Evolutionary conservation across 1,140 invertebrate genomes (phyloP), one percentile per base, ranked within the genome.

Genomic region (Thalassaphorura encarpata): DNA sequence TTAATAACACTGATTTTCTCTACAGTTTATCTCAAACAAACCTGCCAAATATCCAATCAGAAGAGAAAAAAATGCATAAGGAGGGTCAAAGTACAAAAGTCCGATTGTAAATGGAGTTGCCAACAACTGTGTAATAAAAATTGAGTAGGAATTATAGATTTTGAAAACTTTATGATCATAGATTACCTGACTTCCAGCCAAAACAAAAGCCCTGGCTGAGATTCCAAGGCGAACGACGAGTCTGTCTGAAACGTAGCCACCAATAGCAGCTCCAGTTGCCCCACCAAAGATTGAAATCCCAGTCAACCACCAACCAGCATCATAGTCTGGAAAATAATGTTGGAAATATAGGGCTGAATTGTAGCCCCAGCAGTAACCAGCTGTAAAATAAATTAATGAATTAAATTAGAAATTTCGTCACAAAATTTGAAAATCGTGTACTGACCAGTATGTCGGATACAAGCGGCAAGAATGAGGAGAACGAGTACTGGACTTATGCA

Each of bases 101-200:
- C 89, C 88, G 67, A 91, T 89, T 13, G 89, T 88, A 58, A 87
- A 87, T 1, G 91, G 82, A 3, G 89, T 91, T 4, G 89, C 83
- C 36, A 92, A 78, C 46, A 92, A 70, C 75, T 94, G 84, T 23
- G 70, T 69, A 57, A 64, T n/a, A 56, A 18, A 21, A 52, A 16
- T 43, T 3, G 23, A 16, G 28, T 24, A n/a, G n/a, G n/a, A 48
- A 5, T 21, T 15, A 21, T 40, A 5, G 6, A 18, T 51, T 18
- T 26, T 8, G 16, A 36, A 36, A 36, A n/a, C 33, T 36, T 36
- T 11, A 36, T 36, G 33, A 36, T n/a, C 46, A 15, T 39, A 47
- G 24, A 46, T 67, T 66, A 79, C 77, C 72, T 80, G 76, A 66
- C 87, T 92, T 2, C 85, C 71, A 2, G 86, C 85, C 27, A 96